Percentiles rank a stretch among this genome's conserved stretches.
phyloP scores from a whole-genome alignment of 2,888 invertebrate species.

The Podabrus alpinus region DNA sequence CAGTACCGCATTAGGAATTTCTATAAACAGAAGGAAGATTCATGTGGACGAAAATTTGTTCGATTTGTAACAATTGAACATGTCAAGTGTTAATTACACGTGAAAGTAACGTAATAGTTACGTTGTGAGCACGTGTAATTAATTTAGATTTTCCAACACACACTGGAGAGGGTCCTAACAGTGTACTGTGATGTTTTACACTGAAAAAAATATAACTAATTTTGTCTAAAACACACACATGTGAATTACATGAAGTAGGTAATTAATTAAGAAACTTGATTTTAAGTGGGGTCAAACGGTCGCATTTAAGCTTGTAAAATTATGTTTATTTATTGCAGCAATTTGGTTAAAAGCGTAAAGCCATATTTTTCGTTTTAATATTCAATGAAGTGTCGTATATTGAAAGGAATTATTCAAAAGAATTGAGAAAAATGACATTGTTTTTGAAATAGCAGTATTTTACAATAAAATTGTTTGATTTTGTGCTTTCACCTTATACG shows the following conservation, averaged over 20 bases:
- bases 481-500: conserved; percentile 14
- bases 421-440: neutral
- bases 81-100: too few species aligned
- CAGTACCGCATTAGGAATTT: too few species aligned
- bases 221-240: neutral
- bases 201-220: neutral
- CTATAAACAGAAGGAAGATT: too few species aligned
- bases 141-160: too few species aligned
- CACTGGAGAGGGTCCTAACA: too few species aligned
- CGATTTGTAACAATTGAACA: too few species aligned
- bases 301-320: neutral
- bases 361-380: neutral
- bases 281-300: neutral
- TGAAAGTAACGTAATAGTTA: too few species aligned
- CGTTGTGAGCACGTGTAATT: too few species aligned
- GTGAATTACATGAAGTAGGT: neutral
- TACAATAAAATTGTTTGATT: conserved; percentile 15
- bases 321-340: neutral
- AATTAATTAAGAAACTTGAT: neutral
- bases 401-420: neutral
- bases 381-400: neutral
- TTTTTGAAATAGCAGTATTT: conserved; percentile 3
- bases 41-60: too few species aligned
- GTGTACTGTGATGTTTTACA: too few species aligned
- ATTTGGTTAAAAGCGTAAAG: neutral